Conservation (phyloP, 1,140 invertebrate genomes). For the Anthonomus grandis region DNA sequence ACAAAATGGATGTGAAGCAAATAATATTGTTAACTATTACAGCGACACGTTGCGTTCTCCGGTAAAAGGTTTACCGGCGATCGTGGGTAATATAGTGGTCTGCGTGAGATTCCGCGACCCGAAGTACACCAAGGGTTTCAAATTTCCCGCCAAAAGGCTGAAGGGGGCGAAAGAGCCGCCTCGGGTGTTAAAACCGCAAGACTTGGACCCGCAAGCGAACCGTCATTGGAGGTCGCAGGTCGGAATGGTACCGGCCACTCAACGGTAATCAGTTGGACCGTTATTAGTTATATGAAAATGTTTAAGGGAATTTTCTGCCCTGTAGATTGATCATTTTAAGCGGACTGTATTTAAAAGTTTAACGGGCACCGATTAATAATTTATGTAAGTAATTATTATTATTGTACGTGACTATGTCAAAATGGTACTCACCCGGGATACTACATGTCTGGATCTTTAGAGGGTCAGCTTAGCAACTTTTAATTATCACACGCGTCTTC, state of each 20-base stretch:
- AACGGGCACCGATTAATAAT: too few relatives aligned
- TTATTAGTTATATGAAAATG: background rate
- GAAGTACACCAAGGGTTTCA: constrained; percentile 66
- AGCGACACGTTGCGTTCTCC: constrained; percentile 64
- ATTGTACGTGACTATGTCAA: too few relatives aligned
- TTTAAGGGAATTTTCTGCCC: too few relatives aligned
- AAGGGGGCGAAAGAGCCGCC: constrained; percentile 67
- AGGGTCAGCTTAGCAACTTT: too few relatives aligned
- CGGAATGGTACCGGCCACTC: constrained; percentile 52
- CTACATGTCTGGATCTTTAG: too few relatives aligned
- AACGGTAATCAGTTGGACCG: constrained; percentile 31
- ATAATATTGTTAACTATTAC: constrained; percentile 12
- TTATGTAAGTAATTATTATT: too few relatives aligned
- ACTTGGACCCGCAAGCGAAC: constrained; percentile 66
- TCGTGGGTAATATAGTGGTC: constrained; percentile 57
- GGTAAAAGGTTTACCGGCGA: constrained; percentile 61
- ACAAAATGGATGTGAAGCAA: background rate
- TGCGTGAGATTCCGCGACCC: constrained; percentile 82
- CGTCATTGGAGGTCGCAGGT: constrained; percentile 70
- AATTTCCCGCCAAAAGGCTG: constrained; percentile 75
- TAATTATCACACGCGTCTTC: too few relatives aligned
- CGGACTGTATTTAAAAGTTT: too few relatives aligned
- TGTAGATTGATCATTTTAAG: too few relatives aligned
- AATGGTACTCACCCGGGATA: too few relatives aligned
- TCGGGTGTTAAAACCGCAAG: constrained; percentile 74